phyloP scores from a whole-genome alignment of 1,140 invertebrate species.

The Theocolax elegans region DNA sequence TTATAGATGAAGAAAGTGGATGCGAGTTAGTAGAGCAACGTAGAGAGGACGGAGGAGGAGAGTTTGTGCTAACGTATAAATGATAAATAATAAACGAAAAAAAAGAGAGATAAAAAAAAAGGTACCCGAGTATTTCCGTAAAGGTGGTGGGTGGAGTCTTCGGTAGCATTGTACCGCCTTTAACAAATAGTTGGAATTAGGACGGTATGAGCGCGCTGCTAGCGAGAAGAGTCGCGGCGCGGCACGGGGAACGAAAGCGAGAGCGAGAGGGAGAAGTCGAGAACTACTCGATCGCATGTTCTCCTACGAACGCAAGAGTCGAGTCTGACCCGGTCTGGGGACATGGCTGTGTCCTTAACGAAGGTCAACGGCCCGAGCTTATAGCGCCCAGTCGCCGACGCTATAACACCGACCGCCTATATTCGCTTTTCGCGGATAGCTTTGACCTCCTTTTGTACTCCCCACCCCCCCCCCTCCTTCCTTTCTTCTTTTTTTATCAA shows the following conservation, averaged over 20 bases:
- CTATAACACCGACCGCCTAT: too few relatives aligned
- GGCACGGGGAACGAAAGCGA: background rate
- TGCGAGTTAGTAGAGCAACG: too few relatives aligned
- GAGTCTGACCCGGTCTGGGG: slow-evolving; percentile 64
- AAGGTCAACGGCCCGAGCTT: slow-evolving; percentile 57
- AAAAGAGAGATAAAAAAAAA: too few relatives aligned
- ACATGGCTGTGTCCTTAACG: slow-evolving; percentile 61
- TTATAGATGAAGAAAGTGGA: too few relatives aligned
- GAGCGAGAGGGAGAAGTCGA: background rate
- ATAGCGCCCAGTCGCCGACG: background rate
- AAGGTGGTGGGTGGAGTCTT: slow-evolving; percentile 62
- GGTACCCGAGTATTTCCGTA: background rate
- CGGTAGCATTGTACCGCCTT: slow-evolving; percentile 62
- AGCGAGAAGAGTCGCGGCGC: background rate
- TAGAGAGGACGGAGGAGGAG: too few relatives aligned
- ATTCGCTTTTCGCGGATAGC: too few relatives aligned
- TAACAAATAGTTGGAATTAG: slow-evolving; percentile 62
- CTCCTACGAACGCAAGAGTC: slow-evolving; percentile 60
- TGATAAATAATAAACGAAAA: background rate
- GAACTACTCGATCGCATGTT: slow-evolving; percentile 49
- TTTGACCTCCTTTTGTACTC: too few relatives aligned
- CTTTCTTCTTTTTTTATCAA: too few relatives aligned
- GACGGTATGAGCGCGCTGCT: slow-evolving; percentile 45
- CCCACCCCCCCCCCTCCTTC: too few relatives aligned
- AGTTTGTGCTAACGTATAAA: too few relatives aligned